A percentile compares a stretch with the other conserved stretches of the same genome.
Evolutionary conservation across 2,888 invertebrate species (phyloP).

Genomic region (Allygus modestus): DNA sequence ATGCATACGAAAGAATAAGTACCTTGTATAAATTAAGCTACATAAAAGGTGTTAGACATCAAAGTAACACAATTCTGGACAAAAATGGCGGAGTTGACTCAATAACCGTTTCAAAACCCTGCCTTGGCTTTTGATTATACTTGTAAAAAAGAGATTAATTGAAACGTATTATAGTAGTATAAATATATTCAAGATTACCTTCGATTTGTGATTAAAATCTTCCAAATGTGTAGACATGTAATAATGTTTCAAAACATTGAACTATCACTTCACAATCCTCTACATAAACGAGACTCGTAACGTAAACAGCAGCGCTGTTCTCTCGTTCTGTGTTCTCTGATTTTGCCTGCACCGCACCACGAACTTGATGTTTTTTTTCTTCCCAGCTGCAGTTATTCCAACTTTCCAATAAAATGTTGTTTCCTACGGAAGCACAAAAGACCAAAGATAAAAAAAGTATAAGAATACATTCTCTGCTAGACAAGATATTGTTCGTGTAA

Average conservation of each 20-base stretch:
- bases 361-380: neutral
- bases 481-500: too few species aligned
- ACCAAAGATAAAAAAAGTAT: too few species aligned
- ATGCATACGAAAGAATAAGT: too few species aligned
- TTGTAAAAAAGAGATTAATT: too few species aligned
- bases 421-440: too few species aligned
- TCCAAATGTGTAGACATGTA: neutral
- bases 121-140: neutral
- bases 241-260: slow-evolving; percentile 4
- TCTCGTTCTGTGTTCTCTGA: neutral
- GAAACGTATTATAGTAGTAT: too few species aligned
- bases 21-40: too few species aligned
- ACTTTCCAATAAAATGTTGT: neutral
- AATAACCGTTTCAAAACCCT: neutral
- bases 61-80: neutral
- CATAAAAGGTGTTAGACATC: too few species aligned
- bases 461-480: too few species aligned
- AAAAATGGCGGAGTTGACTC: slow-evolving; percentile 17
- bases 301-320: slow-evolving; percentile 17
- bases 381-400: neutral
- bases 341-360: too few species aligned
- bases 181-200: neutral
- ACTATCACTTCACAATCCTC: neutral
- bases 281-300: slow-evolving; percentile 3
- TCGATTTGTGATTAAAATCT: neutral